Conservation (phyloP, 2,888 invertebrate species). For the Drosophila fungiperda region DNA sequence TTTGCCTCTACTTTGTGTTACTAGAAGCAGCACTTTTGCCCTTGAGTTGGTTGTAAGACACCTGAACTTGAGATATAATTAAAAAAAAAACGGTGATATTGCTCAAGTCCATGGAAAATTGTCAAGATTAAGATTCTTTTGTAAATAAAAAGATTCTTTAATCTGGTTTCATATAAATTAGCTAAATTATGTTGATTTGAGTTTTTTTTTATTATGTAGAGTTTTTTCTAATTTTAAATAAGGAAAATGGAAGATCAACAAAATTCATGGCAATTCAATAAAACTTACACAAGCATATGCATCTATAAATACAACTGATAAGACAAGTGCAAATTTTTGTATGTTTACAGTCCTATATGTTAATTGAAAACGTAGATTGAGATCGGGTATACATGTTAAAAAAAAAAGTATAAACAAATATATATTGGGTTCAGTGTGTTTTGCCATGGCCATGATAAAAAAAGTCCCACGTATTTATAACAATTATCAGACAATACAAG, state of each 20-base stretch:
- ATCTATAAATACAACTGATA: constrained; percentile 42
- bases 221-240: not conserved
- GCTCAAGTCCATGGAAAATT: not conserved
- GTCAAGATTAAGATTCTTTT: not conserved
- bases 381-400: constrained; percentile 31
- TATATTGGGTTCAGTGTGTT: constrained; percentile 32
- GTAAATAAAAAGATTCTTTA: not conserved
- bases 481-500: not conserved
- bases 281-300: constrained; percentile 7
- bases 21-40: not conserved
- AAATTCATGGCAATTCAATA: constrained; percentile 5
- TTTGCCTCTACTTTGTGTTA: constrained; percentile 17
- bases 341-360: constrained; percentile 33
- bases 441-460: constrained; percentile 20
- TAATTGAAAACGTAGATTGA: constrained; percentile 46
- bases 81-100: not conserved
- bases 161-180: not conserved
- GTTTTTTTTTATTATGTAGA: not conserved
- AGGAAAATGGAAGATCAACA: not conserved
- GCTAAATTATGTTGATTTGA: not conserved
- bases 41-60: not conserved
- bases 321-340: constrained; percentile 29
- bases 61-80: not conserved
- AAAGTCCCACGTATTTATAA: not conserved
- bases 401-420: constrained; percentile 34